Percentiles rank a stretch among this genome's conserved stretches.
Evolutionary conservation across 2,113 vertebrate genomes (phyloP).

Genomic region (Alligator sinensis): DNA sequence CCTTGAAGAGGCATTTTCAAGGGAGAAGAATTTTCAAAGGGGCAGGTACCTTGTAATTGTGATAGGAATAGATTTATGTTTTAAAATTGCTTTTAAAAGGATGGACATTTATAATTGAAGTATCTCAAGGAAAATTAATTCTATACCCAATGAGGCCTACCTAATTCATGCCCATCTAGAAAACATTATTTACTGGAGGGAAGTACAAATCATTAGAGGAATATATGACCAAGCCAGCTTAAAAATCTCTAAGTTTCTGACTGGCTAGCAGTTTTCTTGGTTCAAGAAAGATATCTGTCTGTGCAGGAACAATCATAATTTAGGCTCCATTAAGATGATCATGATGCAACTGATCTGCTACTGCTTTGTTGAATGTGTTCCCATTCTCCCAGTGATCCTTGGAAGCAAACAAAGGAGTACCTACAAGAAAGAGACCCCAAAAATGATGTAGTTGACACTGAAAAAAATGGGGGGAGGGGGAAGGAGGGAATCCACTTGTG

Average conservation of each 20-base stretch:
- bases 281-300: not conserved
- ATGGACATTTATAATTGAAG: not conserved
- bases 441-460: too few relatives aligned
- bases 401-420: too few relatives aligned
- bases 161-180: not conserved
- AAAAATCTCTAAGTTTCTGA: not conserved
- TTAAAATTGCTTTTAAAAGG: not conserved
- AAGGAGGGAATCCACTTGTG: too few relatives aligned
- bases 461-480: too few relatives aligned
- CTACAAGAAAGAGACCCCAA: too few relatives aligned
- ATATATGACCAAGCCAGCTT: not conserved
- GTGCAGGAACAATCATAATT: not conserved
- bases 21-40: not conserved
- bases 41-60: rapidly evolving
- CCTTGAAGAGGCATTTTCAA: not conserved
- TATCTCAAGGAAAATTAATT: not conserved
- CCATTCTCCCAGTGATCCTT: not conserved
- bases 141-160: not conserved
- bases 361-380: not conserved
- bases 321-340: rapidly evolving
- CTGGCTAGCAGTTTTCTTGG: not conserved
- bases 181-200: not conserved
- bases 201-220: rapidly evolving
- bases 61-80: rapidly evolving
- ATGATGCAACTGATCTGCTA: not conserved